Evolutionary conservation across 1,140 invertebrate genomes (phyloP).

Genomic region (Polypedilum pembai): DNA sequence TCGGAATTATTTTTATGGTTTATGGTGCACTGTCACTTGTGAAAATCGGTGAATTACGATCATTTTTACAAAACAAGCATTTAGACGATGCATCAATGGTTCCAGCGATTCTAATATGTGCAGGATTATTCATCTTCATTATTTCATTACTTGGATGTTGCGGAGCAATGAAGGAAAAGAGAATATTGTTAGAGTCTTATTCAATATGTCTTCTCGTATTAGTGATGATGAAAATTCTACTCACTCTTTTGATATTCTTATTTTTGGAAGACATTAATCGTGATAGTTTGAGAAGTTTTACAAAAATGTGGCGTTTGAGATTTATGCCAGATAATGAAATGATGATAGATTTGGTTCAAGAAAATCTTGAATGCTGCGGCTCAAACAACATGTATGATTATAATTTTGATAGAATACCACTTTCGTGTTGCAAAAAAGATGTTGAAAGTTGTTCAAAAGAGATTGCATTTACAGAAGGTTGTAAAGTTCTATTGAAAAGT

Average conservation of each 20-base stretch:
- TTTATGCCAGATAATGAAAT: not conserved
- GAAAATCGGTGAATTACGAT: not conserved
- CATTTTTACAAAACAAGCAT: not conserved
- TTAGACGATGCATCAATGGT: not conserved
- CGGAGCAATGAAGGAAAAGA: not conserved
- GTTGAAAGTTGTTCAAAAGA: not conserved
- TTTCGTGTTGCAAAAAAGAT: not conserved
- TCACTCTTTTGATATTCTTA: not conserved
- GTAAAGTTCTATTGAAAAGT: not conserved
- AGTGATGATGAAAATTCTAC: not conserved
- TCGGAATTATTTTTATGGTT: not conserved
- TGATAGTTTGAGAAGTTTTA: not conserved
- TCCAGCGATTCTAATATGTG: not conserved
- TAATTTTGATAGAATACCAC: not conserved
- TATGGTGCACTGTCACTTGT: not conserved
- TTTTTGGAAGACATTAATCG: not conserved
- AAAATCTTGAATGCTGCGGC: conserved; percentile 20
- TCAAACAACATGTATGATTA: not conserved
- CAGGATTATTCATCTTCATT: not conserved
- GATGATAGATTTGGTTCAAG: not conserved
- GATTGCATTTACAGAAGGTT: not conserved
- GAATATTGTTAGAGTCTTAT: not conserved
- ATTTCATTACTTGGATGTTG: not conserved
- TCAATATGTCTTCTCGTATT: not conserved
- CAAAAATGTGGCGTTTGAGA: not conserved